Evolutionary conservation across 2,888 invertebrate genomes (phyloP), one percentile per base, ranked within the genome.

Genomic region (Polyommatus icarus): DNA sequence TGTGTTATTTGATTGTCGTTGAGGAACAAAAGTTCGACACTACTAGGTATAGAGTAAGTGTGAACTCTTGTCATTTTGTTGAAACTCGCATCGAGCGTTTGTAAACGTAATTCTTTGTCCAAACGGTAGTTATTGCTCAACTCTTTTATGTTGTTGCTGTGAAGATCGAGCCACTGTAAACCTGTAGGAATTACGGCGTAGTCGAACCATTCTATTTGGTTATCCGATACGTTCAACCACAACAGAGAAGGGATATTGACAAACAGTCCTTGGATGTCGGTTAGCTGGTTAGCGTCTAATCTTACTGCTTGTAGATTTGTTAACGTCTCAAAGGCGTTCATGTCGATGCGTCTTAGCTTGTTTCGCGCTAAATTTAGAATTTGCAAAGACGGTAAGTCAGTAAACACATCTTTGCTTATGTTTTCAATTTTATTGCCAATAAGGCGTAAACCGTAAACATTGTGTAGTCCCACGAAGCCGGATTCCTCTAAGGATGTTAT

Each of bases 141-240:
- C 86, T 97, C 96, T 82, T 95, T 94, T 82, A 98, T 96, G 84
- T 96, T 96, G 92, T 99, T 98, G 89, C 97, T 97, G 88, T 98
- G 98, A 85, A 98, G 94, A 92, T 98, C 98, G 82, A 99, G 93
- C 97, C 98, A 98, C 88, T 98, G 97, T 82, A 98, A 94, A 80
- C 96, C 96, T 84, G 95, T 94, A 18, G 98, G 98, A 81, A 98
- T 96, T 83, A 97, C 95, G 40, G 97, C 95, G 89, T 98, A 98
- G 92, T 98, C 98, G 91, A 98, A 98, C 95, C 97, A 96, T 87
- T 96, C 96, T 86, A 98, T 95, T 88, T 96, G 96, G 95, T 98
- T 98, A 93, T 98, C 98, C 82, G 98, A 98, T 85, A 98, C 96
- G 92, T 98, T 98, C 77, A 98, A 93, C 98, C 98, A 98, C 85